A percentile compares a stretch with the other conserved stretches of the same genome.
These are phyloP conservation scores for Porites lutea DNA, from an alignment of 64 coral and sea anemone genomes.

Conservation along the genomic window DNA sequence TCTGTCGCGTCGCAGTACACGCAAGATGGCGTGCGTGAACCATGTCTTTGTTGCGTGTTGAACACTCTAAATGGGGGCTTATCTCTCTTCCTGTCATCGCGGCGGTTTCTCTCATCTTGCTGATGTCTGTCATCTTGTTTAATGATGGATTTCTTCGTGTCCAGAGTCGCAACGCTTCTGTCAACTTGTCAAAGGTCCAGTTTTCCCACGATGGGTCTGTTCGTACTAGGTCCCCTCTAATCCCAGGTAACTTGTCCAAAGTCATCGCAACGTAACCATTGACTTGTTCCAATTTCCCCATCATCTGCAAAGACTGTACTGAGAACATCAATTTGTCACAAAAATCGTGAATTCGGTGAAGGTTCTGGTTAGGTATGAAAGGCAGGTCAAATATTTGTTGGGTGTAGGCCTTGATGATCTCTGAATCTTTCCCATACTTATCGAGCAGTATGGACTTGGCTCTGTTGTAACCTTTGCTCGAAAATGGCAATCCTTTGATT, in stretches of 20 bases:
- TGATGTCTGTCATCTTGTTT: neutral
- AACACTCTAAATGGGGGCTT: no score
- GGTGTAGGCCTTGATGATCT: slow-evolving; percentile 21
- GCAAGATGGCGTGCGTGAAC: no score
- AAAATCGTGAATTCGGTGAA: slow-evolving; percentile 9
- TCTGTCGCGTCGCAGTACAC: no score
- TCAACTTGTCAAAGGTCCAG: slow-evolving; percentile 1
- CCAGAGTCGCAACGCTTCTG: slow-evolving; percentile 20
- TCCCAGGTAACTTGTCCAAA: slow-evolving; percentile 35
- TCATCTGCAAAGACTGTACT: slow-evolving; percentile 13
- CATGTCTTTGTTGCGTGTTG: no score
- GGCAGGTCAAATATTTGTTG: slow-evolving; percentile 35
- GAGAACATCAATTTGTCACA: slow-evolving; percentile 9
- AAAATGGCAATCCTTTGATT: neutral
- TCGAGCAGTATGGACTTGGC: no score
- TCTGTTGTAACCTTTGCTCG: no score
- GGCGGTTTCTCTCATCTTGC: neutral
- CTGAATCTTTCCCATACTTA: no score
- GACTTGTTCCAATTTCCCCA: slow-evolving; percentile 38
- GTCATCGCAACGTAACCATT: slow-evolving; percentile 48
- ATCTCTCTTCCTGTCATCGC: no score
- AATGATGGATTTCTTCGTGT: slow-evolving; percentile 5
- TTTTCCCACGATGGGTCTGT: slow-evolving; percentile 22
- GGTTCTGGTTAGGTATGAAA: neutral
- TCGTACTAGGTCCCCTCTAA: slow-evolving; percentile 28